Evolutionary conservation across 2,797 vertebrate species (phyloP), one percentile per base, ranked within the genome.

Genomic region (Gadopsis bispinosus): DNA sequence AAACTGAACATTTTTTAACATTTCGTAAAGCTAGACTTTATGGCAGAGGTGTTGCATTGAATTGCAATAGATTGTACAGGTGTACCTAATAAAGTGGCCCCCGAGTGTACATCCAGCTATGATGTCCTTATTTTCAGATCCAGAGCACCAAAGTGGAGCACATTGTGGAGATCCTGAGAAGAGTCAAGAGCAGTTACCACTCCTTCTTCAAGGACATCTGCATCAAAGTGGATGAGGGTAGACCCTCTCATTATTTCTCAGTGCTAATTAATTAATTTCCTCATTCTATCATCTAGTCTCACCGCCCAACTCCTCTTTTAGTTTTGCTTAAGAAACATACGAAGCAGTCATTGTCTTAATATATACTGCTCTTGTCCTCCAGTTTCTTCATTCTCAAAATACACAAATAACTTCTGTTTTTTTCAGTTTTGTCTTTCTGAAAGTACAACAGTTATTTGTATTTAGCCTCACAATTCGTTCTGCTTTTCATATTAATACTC

Each of bases 141-240:
- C 84, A 91, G 89, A 94, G 90, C 77, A 90, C 79, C n/a, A 96
- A 95, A 88, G 87, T 94, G 76, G 55, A 87, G 50, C 76, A 80
- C 48, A 88, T 92, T 77, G 90, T 94, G 85, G 88, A 94, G 56
- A 90, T 96, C 72, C 92, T 96, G 83, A 93, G 90, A 85, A 94
- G 73, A 63, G 83, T 90, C 81, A 92, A 93, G 74, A 96, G 93
- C 63, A 95, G 94, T 80, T 96, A 94, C 88, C 93, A 91, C 50
- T 39, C 74, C 31, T 79, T 88, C 73, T 97, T 96, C 81, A 93
- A 90, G 69, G 88, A 95, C 7, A 64, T 93, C 62, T 90, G 89
- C 35, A 81, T 88, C 74, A 94, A 93, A 91, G 89, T 95, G 50
- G 90, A 95, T 83, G 86, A 95, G 77, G 94, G 91, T 92, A 88